Evolutionary conservation across 2,113 vertebrate species (phyloP).

Genomic region (Puma concolor): DNA sequence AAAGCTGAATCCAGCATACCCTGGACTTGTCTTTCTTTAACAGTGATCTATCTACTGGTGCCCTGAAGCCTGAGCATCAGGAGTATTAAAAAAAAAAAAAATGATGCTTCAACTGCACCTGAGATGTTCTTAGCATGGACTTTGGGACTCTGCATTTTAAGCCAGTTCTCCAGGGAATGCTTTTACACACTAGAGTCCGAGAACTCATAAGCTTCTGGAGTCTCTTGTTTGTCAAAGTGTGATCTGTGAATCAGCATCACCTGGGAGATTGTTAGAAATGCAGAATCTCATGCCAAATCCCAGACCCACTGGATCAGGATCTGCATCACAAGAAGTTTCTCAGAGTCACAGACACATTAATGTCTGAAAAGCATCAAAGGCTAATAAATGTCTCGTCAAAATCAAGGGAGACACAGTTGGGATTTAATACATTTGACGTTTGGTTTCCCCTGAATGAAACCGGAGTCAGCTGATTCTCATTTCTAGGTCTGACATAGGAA

Average conservation of each 20-base stretch:
- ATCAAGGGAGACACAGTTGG: background rate
- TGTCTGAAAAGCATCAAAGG: background rate
- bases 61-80: background rate
- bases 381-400: background rate
- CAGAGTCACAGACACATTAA: background rate
- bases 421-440: background rate
- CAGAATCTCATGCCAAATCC: background rate
- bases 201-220: background rate
- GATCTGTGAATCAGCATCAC: background rate
- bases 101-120: background rate
- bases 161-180: background rate
- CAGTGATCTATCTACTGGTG: background rate
- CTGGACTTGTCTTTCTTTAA: background rate
- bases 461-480: background rate
- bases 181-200: background rate
- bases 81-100: background rate
- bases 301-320: background rate
- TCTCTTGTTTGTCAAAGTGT: background rate
- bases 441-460: background rate
- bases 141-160: conserved; percentile 7
- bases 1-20: background rate
- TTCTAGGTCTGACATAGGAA: background rate
- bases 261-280: background rate
- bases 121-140: background rate
- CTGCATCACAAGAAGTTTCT: background rate